These are phyloP conservation scores for Orthosia gothica DNA, from an alignment of 2,888 invertebrate species.

Conservation along the genomic window DNA sequence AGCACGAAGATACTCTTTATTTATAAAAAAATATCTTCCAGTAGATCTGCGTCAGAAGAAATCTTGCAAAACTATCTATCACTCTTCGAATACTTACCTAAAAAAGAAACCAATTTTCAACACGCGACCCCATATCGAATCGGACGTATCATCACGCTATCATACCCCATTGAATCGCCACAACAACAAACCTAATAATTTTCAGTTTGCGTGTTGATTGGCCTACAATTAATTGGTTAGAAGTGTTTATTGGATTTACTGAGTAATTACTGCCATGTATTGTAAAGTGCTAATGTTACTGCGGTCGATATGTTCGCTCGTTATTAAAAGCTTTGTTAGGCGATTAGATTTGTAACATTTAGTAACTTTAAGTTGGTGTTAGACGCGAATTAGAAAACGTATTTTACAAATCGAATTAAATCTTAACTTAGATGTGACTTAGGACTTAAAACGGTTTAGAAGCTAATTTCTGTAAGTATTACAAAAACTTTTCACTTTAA, in stretches of 20 bases:
- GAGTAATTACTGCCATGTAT: slow-evolving; percentile 53
- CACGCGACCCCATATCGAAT: background rate
- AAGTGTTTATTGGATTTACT: slow-evolving; percentile 54
- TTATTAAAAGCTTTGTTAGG: background rate
- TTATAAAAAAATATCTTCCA: too few relatives aligned
- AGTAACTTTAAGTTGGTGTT: background rate
- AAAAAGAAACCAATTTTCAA: background rate
- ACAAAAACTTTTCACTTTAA: too few relatives aligned
- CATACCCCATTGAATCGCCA: slow-evolving; percentile 3
- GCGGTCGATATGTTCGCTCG: slow-evolving; percentile 2
- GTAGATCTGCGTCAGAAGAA: too few relatives aligned
- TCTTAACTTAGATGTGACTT: background rate
- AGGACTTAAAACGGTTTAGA: background rate
- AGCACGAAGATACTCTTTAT: too few relatives aligned
- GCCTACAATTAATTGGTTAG: slow-evolving; percentile 50
- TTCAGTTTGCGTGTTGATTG: slow-evolving; percentile 59
- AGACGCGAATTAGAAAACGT: background rate
- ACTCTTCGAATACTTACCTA: too few relatives aligned
- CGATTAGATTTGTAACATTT: background rate
- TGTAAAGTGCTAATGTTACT: slow-evolving; percentile 36
- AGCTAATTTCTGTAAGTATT: too few relatives aligned
- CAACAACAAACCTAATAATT: slow-evolving; percentile 37
- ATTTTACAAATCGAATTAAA: background rate
- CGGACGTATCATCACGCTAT: slow-evolving; percentile 1
- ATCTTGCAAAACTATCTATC: too few relatives aligned